Base-by-base conservation (phyloP, 2,113 vertebrate genomes). In the Neomonachus schauinslandi region DNA sequence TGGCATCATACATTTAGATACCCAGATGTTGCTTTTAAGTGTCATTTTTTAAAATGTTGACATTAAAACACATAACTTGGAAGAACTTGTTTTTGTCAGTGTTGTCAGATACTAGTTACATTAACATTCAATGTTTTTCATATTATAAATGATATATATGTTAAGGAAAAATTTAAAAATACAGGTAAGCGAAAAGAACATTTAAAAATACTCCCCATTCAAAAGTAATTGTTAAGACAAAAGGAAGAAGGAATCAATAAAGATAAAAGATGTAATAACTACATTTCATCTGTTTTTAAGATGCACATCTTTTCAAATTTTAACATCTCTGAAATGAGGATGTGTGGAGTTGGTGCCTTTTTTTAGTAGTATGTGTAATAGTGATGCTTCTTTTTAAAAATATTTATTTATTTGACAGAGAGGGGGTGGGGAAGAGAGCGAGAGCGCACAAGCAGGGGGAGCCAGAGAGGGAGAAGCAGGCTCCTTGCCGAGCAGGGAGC, bases 251-350 rank as follows among this genome's bases (percentile, higher is more conserved):
- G 59, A 80, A 84, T 83, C 21, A 77, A 74, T 42, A 93, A 65
- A 59, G 55, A 51, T 51, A 57, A 95, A 93, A 90, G 10, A 55
- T 59, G 7, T 42, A 80, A 80, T 67, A 65, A 69, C 26, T 36
- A 1, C 76, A 49, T 76, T 95, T 91, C 65, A 69, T 85, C 19
- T 93, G 36, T 79, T 91, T 89, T 95, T 59, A 96, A 91, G 46
- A 81, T 57, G 21, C 31, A n/a, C 14, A 49, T 95, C 55, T 96
- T 91, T 94, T 91, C 67, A 95, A n/a, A 88, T 84, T 46, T 91
- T 96, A 76, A 53, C 51, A 85, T 89, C 28, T 87, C 65, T 96
- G n/a, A 94, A 81, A 94, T 74, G 61, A 95, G 49, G n/a, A 31
- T 80, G 3, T 92, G 9, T 94, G 19, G 61, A 59, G 24, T 63